A percentile compares a stretch with the other conserved stretches of the same genome.
Conservation (phyloP, 2,797 vertebrate genomes). For the Ambastaia sidthimunki region DNA sequence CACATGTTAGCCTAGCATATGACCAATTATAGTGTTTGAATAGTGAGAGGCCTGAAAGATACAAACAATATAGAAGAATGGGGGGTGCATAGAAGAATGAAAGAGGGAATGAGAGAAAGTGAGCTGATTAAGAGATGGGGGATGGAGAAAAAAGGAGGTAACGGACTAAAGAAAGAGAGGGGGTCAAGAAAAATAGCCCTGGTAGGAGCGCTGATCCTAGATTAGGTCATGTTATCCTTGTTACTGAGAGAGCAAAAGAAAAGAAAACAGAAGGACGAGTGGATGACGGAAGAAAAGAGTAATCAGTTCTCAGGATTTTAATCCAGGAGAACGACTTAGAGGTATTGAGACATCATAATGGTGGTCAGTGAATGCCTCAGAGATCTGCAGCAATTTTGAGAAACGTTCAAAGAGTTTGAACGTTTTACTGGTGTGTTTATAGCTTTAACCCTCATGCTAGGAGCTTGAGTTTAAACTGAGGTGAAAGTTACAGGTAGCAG, state of each 20-base stretch:
- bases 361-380: neutral
- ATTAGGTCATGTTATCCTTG: constrained; percentile 60
- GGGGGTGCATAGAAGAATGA: neutral
- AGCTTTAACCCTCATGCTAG: neutral
- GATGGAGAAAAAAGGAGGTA: neutral
- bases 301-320: constrained; percentile 49
- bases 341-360: constrained; percentile 24
- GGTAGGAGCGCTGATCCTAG: constrained; percentile 55
- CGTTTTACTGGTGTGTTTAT: neutral
- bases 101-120: constrained; percentile 31
- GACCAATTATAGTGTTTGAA: constrained; percentile 25
- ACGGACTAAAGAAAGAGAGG: constrained; percentile 19
- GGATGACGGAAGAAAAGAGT: constrained; percentile 41
- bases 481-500: constrained; percentile 57
- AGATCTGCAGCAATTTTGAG: neutral
- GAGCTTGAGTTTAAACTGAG: constrained; percentile 33
- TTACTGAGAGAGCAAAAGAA: constrained; percentile 51
- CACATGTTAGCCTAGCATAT: constrained; percentile 39
- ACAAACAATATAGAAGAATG: constrained; percentile 19
- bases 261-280: constrained; percentile 49
- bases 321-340: constrained; percentile 41
- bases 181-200: constrained; percentile 24
- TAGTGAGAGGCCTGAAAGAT: constrained; percentile 19
- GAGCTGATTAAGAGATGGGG: constrained; percentile 7
- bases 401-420: neutral